Base-by-base conservation (phyloP, 37 sponge, comb jelly and placozoan genomes). In the Crambe crambe region DNA sequence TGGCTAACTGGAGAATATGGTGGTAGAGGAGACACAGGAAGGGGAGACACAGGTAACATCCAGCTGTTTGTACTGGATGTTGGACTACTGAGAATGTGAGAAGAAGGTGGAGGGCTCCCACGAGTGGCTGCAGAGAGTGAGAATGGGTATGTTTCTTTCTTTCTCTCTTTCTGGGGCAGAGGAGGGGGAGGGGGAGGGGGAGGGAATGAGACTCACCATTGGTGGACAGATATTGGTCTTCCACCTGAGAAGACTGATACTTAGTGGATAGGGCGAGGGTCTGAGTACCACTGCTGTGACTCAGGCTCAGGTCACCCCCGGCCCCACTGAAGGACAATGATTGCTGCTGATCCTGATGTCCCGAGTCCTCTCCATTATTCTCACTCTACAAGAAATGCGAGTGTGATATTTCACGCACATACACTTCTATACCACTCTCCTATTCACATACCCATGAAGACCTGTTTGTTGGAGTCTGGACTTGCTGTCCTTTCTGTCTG, bases 211-310 rank as follows among this genome's bases (percentile, higher is more conserved):
- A 58, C 41, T 60, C 17, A 59, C 76, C 76, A 39, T 25, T 17
- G 20, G 29, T 42, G 15, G 76, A 60, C 1, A 59, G 71, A 38
- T 70, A 31, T 26, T 78, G 37, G 34, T 32, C 39, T 1, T 80
- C 70, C 39, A 57, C 75, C 42, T 79, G 87, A 74, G 69, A 60
- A 1, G 56, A 37, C 54, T 76, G 59, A 27, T 83, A 83, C 42
- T 56, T 81, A 40, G 37, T 76, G 38, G 36, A 54, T 0, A 21
- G 68, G 25, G 71, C 44, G n/a, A 80, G 80, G 38, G 89, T 89
- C 47, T 83, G 83, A 25, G 89, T 89, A 40, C 74, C 86, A 63
- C 73, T 79, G 42, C 25, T 57, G 68, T 66, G 58, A n/a, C 64
- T 69, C 20, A 56, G 39, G 35, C 80, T 22, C 56, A 3, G 12